Evolutionary conservation across 64 coral and sea anemone genomes (phyloP).

Genomic region (Dendrophyllia cribrosa): DNA sequence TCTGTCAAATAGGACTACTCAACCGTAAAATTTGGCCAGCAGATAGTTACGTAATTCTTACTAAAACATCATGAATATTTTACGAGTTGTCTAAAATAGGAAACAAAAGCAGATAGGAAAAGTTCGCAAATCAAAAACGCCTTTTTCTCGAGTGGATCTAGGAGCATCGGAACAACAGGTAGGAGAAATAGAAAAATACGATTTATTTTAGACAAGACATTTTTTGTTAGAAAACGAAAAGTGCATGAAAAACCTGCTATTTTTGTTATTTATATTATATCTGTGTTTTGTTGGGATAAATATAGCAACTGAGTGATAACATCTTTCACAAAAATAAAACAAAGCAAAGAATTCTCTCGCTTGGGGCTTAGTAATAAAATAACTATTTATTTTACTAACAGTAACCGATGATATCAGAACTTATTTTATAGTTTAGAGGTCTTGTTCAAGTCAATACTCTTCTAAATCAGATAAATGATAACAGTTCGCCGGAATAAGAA

Average conservation of each 20-base stretch:
- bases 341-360: neutral
- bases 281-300: neutral
- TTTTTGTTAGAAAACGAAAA: neutral
- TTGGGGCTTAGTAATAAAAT: neutral
- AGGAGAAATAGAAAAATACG: neutral
- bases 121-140: neutral
- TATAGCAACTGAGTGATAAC: neutral
- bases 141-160: neutral
- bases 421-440: too few species aligned
- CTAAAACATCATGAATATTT: conserved; percentile 26
- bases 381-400: neutral
- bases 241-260: neutral
- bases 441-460: too few species aligned
- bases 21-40: conserved; percentile 1
- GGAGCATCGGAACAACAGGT: neutral
- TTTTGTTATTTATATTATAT: neutral
- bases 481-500: too few species aligned
- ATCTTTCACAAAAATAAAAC: neutral
- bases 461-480: too few species aligned
- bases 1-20: neutral
- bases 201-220: neutral
- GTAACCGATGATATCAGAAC: too few species aligned
- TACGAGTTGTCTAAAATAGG: neutral
- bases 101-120: conserved; percentile 21
- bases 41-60: conserved; percentile 28